Evolutionary conservation across 2,888 invertebrate genomes (phyloP).

Genomic region (Agrypnus murinus): DNA sequence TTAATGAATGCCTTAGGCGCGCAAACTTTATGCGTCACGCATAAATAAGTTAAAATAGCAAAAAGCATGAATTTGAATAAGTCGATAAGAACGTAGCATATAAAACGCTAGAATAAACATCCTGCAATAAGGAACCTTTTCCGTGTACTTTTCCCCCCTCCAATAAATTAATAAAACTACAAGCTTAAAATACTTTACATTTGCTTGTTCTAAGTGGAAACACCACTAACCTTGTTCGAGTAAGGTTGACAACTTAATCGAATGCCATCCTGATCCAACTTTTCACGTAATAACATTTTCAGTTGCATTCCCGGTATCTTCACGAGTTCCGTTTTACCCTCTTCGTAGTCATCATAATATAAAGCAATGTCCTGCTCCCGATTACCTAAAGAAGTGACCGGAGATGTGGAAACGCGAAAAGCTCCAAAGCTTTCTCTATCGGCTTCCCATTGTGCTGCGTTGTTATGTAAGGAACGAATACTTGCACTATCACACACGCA

Average conservation of each 20-base stretch:
- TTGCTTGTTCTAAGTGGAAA: neutral
- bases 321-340: slow-evolving; percentile 86
- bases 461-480: slow-evolving; percentile 51
- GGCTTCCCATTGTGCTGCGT: slow-evolving; percentile 71
- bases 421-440: slow-evolving; percentile 74
- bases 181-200: neutral
- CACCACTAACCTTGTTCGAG: slow-evolving; percentile 89
- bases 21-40: too few species aligned
- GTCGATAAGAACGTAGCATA: too few species aligned
- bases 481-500: slow-evolving; percentile 72
- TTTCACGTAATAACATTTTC: slow-evolving; percentile 87
- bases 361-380: slow-evolving; percentile 53
- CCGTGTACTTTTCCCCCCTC: too few species aligned
- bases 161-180: too few species aligned
- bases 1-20: too few species aligned
- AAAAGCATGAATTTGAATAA: too few species aligned
- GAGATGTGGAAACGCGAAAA: slow-evolving; percentile 59
- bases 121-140: too few species aligned
- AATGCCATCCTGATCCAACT: slow-evolving; percentile 90
- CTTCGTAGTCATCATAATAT: slow-evolving; percentile 82
- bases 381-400: slow-evolving; percentile 66
- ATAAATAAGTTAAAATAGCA: too few species aligned
- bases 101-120: too few species aligned
- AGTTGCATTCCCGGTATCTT: slow-evolving; percentile 87
- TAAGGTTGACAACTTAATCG: slow-evolving; percentile 91